A percentile compares a stretch with the other conserved stretches of the same genome.
These are phyloP conservation scores for Orycteropus afer DNA, from an alignment of 2,113 vertebrate species.

Conservation along the genomic window DNA sequence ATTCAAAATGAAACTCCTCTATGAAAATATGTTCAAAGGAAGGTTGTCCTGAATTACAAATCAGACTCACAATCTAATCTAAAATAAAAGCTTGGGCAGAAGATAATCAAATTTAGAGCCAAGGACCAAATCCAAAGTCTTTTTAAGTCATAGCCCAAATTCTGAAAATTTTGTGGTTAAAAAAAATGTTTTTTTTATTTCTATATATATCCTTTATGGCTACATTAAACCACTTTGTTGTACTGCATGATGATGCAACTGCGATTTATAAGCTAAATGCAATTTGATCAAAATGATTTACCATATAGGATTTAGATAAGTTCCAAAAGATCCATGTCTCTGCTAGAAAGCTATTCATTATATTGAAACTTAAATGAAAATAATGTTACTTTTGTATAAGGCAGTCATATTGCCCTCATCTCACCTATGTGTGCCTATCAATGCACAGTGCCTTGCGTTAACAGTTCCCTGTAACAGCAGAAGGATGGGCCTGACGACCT, in stretches of 20 bases:
- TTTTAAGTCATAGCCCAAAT: slow-evolving; percentile 29
- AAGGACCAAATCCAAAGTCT: slow-evolving; percentile 2
- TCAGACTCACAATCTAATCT: neutral
- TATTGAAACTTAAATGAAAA: slow-evolving; percentile 47
- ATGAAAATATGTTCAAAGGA: slow-evolving; percentile 46
- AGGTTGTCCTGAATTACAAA: slow-evolving; percentile 10
- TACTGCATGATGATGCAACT: neutral
- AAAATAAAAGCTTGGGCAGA: slow-evolving; percentile 38
- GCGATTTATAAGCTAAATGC: slow-evolving; percentile 41
- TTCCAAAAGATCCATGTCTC: slow-evolving; percentile 21
- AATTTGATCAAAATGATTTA: slow-evolving; percentile 47
- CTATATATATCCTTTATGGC: neutral
- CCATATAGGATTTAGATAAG: neutral
- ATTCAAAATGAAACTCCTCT: slow-evolving; percentile 30
- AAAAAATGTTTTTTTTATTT: slow-evolving; percentile 12
- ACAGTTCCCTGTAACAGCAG: neutral
- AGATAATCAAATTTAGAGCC: slow-evolving; percentile 47
- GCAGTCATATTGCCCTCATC: neutral
- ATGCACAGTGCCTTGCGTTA: neutral
- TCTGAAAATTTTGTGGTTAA: slow-evolving; percentile 36
- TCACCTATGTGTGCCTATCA: neutral
- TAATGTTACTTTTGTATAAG: slow-evolving; percentile 47
- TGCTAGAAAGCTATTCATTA: slow-evolving; percentile 40
- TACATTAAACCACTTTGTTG: slow-evolving; percentile 1
- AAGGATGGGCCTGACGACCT: neutral